Evolutionary conservation across 2,797 vertebrate species (phyloP).

Genomic region (Rousettus madagascariensis): DNA sequence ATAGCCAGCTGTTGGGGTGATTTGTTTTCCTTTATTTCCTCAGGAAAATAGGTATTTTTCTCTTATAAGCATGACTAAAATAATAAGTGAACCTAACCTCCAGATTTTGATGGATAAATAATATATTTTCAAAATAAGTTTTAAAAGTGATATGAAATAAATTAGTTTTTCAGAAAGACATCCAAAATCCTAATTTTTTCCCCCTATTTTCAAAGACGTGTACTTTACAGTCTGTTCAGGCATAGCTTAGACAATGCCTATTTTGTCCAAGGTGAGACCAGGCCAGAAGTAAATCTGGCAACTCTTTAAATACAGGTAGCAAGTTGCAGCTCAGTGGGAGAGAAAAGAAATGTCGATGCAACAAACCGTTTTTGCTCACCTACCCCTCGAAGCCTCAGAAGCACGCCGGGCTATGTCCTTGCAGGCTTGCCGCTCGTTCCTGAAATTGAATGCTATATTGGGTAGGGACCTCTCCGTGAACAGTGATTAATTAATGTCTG

Average conservation of each 20-base stretch:
- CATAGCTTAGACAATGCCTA: neutral
- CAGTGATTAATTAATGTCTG: slow-evolving; percentile 37
- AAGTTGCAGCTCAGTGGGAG: neutral
- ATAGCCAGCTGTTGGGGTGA: neutral
- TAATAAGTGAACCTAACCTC: neutral
- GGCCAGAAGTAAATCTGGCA: neutral
- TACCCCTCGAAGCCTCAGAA: neutral
- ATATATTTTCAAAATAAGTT: neutral
- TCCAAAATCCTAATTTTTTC: neutral
- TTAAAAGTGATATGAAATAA: neutral
- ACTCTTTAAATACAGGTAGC: neutral
- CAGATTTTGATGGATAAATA: neutral
- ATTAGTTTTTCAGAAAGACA: neutral
- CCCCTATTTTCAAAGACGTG: neutral
- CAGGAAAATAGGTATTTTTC: slow-evolving; percentile 1
- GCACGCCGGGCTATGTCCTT: neutral
- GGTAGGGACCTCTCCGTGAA: neutral
- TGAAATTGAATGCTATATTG: neutral
- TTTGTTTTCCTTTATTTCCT: slow-evolving; percentile 6
- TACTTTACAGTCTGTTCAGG: neutral
- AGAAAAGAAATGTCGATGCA: neutral
- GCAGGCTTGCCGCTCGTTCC: neutral
- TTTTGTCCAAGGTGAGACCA: neutral
- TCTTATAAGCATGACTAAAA: neutral
- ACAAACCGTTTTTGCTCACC: neutral